Percentiles rank a stretch among this genome's conserved stretches.
phyloP scores from a whole-genome alignment of 2,888 invertebrate species.

The Hypselothyrea guttata region DNA sequence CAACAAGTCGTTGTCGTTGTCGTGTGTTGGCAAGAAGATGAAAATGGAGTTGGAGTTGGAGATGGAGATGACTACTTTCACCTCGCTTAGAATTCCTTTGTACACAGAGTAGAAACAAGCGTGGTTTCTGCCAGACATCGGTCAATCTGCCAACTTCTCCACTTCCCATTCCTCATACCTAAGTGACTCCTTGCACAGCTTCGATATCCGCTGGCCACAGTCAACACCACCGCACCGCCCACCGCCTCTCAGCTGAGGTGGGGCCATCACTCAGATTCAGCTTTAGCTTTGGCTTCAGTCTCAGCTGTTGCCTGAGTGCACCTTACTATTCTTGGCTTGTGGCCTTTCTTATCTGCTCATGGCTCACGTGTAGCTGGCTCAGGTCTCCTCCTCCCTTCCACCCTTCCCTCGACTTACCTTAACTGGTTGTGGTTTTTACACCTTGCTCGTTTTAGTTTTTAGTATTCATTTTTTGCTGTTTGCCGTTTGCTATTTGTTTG shows the following conservation, averaged over 20 bases:
- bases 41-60: conserved; percentile 22
- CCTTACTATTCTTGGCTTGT: conserved; percentile 48
- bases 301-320: conserved; percentile 35
- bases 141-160: conserved; percentile 48
- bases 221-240: conserved; percentile 64
- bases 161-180: not conserved
- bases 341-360: conserved; percentile 51
- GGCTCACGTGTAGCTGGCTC: conserved; percentile 29
- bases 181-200: conserved; percentile 18
- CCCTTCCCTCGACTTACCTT: too few species aligned
- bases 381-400: too few species aligned
- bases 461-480: conserved; percentile 23
- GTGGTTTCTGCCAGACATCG: conserved; percentile 57
- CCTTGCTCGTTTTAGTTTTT: conserved; percentile 38
- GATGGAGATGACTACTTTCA: conserved; percentile 71
- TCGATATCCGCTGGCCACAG: conserved; percentile 65
- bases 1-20: too few species aligned
- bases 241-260: conserved; percentile 41
- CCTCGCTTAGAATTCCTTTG: conserved; percentile 67
- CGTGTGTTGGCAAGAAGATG: conserved; percentile 38
- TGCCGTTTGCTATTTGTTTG: conserved; percentile 7
- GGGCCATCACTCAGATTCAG: conserved; percentile 59
- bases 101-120: conserved; percentile 34
- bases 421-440: conserved; percentile 51
- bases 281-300: conserved; percentile 27